phyloP scores from a whole-genome alignment of 2,888 invertebrate species.

The Tetheella fluctuosa region DNA sequence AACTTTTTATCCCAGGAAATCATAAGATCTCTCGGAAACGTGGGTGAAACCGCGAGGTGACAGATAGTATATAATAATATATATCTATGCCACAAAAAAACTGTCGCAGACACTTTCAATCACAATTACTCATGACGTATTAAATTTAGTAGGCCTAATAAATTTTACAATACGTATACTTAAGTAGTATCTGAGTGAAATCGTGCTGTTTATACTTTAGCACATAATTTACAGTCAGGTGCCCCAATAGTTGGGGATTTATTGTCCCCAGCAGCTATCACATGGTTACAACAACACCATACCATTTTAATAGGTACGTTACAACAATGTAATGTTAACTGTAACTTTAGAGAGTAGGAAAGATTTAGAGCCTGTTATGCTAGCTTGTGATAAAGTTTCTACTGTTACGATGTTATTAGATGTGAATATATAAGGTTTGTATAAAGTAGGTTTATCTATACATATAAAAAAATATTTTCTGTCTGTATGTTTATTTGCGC shows the following conservation, averaged over 20 bases:
- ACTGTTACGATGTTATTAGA: not conserved
- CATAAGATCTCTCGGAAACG: too few relatives aligned
- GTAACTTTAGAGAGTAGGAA: not conserved
- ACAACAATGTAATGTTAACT: constrained; percentile 1
- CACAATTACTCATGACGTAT: constrained; percentile 34
- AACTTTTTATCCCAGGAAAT: too few relatives aligned
- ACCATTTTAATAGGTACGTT: constrained; percentile 29
- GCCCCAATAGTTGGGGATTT: constrained; percentile 41
- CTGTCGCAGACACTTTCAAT: not conserved
- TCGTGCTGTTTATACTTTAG: constrained; percentile 42
- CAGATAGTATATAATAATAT: not conserved
- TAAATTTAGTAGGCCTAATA: constrained; percentile 17
- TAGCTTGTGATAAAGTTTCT: not conserved
- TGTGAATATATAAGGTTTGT: not conserved
- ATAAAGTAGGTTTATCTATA: not conserved
- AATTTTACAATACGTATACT: constrained; percentile 33
- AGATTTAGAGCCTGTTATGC: constrained; percentile 9
- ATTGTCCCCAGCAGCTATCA: constrained; percentile 37
- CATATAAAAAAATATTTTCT: too few relatives aligned
- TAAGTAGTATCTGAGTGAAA: constrained; percentile 32
- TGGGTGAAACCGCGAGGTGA: too few relatives aligned
- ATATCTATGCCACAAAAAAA: not conserved
- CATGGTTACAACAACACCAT: constrained; percentile 37
- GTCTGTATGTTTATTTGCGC: too few relatives aligned
- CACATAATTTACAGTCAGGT: constrained; percentile 43